Percentiles rank a stretch among this genome's conserved stretches.
Conservation (phyloP, 2,888 invertebrate species). For the Branchinecta sandiegonensis region DNA sequence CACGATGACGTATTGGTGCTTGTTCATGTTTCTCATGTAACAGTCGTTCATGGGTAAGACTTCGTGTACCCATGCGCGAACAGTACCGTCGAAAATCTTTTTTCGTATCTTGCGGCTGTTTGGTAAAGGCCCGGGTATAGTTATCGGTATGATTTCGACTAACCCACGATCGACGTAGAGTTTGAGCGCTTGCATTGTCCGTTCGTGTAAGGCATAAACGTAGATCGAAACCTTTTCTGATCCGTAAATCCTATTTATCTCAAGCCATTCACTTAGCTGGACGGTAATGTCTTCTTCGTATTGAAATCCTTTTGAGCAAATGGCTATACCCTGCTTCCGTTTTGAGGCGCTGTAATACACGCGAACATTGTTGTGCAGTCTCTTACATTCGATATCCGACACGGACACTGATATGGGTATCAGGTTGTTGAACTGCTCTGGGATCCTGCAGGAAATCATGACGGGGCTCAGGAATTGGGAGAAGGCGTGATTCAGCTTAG, state of each 20-base stretch:
- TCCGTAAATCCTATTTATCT: not conserved
- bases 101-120: not conserved
- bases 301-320: not conserved
- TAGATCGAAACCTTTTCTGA: not conserved
- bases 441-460: not conserved
- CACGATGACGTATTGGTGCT: slow-evolving; percentile 6
- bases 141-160: slow-evolving; percentile 2
- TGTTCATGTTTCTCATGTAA: not conserved
- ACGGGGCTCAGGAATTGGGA: not conserved
- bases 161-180: not conserved
- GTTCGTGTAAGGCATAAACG: not conserved
- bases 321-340: not conserved
- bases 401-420: slow-evolving; percentile 5
- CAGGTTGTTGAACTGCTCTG: not conserved
- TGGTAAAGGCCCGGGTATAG: not conserved
- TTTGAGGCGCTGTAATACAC: not conserved
- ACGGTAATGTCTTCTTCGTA: not conserved
- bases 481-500: not conserved
- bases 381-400: not conserved
- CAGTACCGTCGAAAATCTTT: not conserved
- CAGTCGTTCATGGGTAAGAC: slow-evolving; percentile 13
- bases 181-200: not conserved
- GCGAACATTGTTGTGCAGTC: not conserved
- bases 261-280: slow-evolving; percentile 1
- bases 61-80: slow-evolving; percentile 16